These are phyloP conservation scores for Andricus curvator DNA, from an alignment of 2,888 invertebrate species.

Conservation along the genomic window DNA sequence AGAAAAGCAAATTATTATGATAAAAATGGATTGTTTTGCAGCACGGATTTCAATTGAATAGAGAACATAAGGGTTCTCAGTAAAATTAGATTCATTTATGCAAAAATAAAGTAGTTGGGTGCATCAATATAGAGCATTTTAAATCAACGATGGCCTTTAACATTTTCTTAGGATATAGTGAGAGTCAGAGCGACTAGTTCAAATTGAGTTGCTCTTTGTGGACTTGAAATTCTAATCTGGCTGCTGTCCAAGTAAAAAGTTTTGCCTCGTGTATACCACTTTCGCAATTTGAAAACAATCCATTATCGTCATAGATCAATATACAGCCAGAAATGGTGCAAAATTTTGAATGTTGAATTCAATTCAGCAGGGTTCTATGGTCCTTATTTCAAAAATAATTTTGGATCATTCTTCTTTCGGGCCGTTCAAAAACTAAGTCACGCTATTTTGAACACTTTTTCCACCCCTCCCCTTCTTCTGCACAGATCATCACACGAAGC, in stretches of 20 bases:
- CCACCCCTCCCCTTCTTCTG: too few species aligned
- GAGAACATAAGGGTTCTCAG: neutral
- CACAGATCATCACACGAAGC: too few species aligned
- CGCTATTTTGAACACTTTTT: too few species aligned
- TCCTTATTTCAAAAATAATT: neutral
- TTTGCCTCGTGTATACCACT: neutral
- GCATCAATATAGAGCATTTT: neutral
- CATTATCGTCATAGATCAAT: neutral
- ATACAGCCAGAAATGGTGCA: neutral
- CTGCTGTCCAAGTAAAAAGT: conserved; percentile 10
- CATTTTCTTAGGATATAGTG: neutral
- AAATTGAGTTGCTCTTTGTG: conserved; percentile 4
- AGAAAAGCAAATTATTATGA: conserved; percentile 40
- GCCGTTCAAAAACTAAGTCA: too few species aligned
- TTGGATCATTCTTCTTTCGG: too few species aligned
- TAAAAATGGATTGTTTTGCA: conserved; percentile 7
- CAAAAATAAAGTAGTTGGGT: neutral
- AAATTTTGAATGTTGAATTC: neutral
- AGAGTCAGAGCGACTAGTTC: neutral
- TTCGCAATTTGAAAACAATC: neutral
- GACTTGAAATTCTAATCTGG: conserved; percentile 16
- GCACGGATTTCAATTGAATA: neutral
- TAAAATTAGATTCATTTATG: neutral
- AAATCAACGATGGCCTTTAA: neutral
- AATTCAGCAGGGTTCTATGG: too few species aligned